Percentiles rank a stretch among this genome's conserved stretches.
These are phyloP conservation scores for Drosophila nr. fundita DNA, from an alignment of 2,888 invertebrate genomes.

Conservation along the genomic window DNA sequence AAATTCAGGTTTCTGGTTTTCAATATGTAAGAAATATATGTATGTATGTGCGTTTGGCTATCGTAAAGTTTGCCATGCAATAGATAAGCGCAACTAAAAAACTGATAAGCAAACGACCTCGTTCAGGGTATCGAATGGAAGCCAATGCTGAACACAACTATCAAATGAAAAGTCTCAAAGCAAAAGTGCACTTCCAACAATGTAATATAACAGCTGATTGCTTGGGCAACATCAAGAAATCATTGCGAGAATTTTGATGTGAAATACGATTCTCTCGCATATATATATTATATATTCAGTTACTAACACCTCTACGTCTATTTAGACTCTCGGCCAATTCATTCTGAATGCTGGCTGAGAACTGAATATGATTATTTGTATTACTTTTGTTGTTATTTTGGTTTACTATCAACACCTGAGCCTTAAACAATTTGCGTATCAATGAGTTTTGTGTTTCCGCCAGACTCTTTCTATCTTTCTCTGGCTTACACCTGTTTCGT, in stretches of 20 bases:
- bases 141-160: slow-evolving; percentile 8
- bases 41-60: slow-evolving; percentile 16
- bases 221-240: slow-evolving; percentile 59
- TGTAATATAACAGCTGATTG: slow-evolving; percentile 26
- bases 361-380: slow-evolving; percentile 31
- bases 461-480: background rate
- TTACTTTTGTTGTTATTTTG: background rate
- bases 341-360: slow-evolving; percentile 43
- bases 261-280: slow-evolving; percentile 26
- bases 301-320: background rate
- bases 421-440: slow-evolving; percentile 53
- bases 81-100: slow-evolving; percentile 37
- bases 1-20: slow-evolving; percentile 19
- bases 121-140: slow-evolving; percentile 36
- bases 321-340: slow-evolving; percentile 13
- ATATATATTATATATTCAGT: slow-evolving; percentile 3
- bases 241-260: slow-evolving; percentile 55
- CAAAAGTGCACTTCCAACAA: slow-evolving; percentile 11
- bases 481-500: slow-evolving; percentile 37
- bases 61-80: slow-evolving; percentile 10
- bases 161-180: slow-evolving; percentile 13
- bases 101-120: slow-evolving; percentile 48
- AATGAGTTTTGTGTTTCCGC: slow-evolving; percentile 25
- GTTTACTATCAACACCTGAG: slow-evolving; percentile 11
- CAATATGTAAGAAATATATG: slow-evolving; percentile 2